These are phyloP conservation scores for Pardalotus punctatus DNA, from an alignment of 2,113 vertebrate species.

Conservation along the genomic window DNA sequence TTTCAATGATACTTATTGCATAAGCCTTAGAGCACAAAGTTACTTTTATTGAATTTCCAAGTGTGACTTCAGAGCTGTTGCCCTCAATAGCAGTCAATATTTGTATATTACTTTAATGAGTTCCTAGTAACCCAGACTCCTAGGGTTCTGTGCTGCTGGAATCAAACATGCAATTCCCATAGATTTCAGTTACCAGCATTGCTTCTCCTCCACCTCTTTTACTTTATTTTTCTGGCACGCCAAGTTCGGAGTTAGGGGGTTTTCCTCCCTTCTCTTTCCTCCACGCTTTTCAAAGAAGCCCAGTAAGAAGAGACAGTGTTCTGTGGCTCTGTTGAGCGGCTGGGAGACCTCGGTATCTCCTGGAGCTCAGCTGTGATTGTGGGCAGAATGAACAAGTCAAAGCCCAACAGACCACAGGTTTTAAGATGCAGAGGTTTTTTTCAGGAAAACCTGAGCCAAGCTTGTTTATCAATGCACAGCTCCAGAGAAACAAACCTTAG, in stretches of 20 bases:
- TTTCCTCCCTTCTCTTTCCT: not conserved
- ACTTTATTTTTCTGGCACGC: not conserved
- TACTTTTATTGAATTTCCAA: not conserved
- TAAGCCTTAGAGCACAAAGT: not conserved
- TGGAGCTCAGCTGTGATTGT: not conserved
- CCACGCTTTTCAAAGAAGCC: not conserved
- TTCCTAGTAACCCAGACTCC: not conserved
- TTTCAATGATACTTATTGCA: not conserved
- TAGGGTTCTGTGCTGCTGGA: constrained; percentile 4
- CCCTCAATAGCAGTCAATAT: constrained; percentile 25
- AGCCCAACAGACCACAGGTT: not conserved
- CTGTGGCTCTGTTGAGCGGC: not conserved
- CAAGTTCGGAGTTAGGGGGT: not conserved
- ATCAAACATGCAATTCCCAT: not conserved
- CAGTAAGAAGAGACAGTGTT: not conserved
- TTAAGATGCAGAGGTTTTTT: not conserved
- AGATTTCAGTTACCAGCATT: not conserved
- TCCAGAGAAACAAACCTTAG: not conserved
- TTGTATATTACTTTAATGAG: constrained; percentile 24
- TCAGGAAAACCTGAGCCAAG: not conserved
- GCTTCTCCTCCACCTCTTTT: not conserved
- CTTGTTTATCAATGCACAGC: not conserved
- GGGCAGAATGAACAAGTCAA: not conserved
- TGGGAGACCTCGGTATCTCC: not conserved
- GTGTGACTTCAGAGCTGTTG: constrained; percentile 21